A percentile compares a stretch with the other conserved stretches of the same genome.
Evolutionary conservation across 1,140 invertebrate genomes (phyloP).

Genomic region (Anastrepha obliqua): DNA sequence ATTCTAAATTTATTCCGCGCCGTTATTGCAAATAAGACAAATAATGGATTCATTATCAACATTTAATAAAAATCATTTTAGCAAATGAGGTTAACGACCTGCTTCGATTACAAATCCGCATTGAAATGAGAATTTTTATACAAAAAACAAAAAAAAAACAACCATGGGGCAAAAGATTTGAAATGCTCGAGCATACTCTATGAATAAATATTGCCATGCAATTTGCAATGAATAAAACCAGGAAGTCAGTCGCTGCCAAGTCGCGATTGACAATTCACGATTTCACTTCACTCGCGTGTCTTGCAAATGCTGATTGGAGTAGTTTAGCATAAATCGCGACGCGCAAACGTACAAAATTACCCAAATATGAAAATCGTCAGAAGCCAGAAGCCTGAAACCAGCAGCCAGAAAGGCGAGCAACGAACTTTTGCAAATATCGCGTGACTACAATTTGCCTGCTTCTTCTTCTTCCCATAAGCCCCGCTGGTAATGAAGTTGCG

Average conservation of each 20-base stretch:
- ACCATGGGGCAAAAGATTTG: background rate
- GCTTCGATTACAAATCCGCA: background rate
- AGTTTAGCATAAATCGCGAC: conserved; percentile 37
- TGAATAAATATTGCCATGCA: conserved; percentile 15
- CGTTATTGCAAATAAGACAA: too few species aligned
- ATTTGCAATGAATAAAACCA: conserved; percentile 20
- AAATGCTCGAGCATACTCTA: background rate
- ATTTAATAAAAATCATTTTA: background rate
- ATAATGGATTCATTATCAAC: too few species aligned
- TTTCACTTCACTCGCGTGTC: conserved; percentile 2
- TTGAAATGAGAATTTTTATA: background rate
- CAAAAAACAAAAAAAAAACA: background rate
- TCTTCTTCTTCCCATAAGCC: background rate
- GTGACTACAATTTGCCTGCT: background rate
- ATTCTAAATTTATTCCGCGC: too few species aligned
- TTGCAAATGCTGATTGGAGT: background rate
- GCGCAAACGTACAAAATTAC: conserved; percentile 11
- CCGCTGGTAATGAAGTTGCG: conserved; percentile 9
- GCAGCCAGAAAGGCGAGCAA: conserved; percentile 6
- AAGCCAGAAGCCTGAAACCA: background rate
- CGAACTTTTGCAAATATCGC: conserved; percentile 31
- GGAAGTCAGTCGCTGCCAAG: background rate
- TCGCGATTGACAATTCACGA: background rate
- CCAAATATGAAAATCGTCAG: conserved; percentile 43
- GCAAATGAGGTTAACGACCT: conserved; percentile 46